Evolutionary conservation across 2,113 vertebrate genomes (phyloP), one percentile per base, ranked within the genome.

Genomic region (Sciurus niger): DNA sequence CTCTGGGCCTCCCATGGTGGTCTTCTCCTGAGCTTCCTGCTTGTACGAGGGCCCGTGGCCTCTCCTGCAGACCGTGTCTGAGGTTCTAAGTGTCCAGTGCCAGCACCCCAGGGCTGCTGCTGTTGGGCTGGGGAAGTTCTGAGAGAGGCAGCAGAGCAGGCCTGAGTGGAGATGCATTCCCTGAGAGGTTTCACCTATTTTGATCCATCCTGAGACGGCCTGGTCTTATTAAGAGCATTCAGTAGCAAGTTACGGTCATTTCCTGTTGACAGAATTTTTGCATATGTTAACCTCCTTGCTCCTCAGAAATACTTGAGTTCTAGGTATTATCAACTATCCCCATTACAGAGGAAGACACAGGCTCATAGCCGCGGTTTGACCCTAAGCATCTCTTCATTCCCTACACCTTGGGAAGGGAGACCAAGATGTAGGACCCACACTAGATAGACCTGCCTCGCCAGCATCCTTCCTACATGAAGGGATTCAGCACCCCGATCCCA

Each of bases 21-120:
- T 80, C 80, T 73, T 92, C 70, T 94, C 32, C 74, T 77, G 77
- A 80, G 37, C 53, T n/a, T 58, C 48, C 63, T 89, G 32, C 76
- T 95, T 89, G 30, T 70, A 3, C 0, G 13, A 10, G 60, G 24
- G 18, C 46, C 87, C 37, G 20, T 70, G 87, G 46, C 53, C 32
- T 32, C 51, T 48, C 34, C 65, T 18, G 1, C 85, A 70, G 25
- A 51, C 65, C 6, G 13, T 22, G 74, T n/a, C 18, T 0, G 9
- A 46, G 37, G 60, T 40, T 95, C 40, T 11, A 3, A 10, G 53
- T 63, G n/a, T 58, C 80, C 72, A 4, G 28, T 43, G 43, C n/a
- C 67, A 91, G 63, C 24, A 40, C 51, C 40, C 28, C 20, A 53
- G 24, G 53, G 20, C 8, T 37, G 53, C 51, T 68, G 16, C 22